These are phyloP conservation scores for Drosophila stalkeri DNA, from an alignment of 2,888 invertebrate genomes.

Conservation along the genomic window DNA sequence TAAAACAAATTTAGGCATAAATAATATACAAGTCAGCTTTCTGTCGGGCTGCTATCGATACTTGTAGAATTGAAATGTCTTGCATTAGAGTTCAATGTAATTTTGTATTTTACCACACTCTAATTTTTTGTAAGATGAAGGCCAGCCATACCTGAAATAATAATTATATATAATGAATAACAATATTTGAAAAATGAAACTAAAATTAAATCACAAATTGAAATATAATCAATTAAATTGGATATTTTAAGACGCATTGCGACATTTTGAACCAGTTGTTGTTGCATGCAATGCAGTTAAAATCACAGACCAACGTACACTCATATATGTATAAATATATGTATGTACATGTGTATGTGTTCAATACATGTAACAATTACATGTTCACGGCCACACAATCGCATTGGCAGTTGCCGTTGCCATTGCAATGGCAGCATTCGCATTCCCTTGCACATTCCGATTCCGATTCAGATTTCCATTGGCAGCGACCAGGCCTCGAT, in stretches of 20 bases:
- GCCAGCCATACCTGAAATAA: background rate
- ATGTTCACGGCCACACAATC: conserved; percentile 25
- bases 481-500: conserved; percentile 40
- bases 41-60: background rate
- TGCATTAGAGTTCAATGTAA: conserved; percentile 1
- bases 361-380: conserved; percentile 42
- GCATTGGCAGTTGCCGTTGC: background rate
- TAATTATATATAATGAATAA: background rate
- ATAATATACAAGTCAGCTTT: background rate
- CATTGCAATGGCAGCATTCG: conserved; percentile 3
- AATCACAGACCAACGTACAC: conserved; percentile 7
- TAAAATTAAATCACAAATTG: no score
- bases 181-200: background rate
- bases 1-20: background rate
- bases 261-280: background rate
- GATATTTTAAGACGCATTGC: background rate
- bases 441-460: conserved; percentile 10
- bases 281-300: conserved; percentile 13
- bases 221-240: background rate
- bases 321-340: background rate
- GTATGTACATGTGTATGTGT: background rate
- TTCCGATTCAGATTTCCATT: conserved; percentile 27
- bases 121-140: background rate
- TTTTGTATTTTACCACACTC: background rate
- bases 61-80: background rate